phyloP scores from a whole-genome alignment of 2,113 vertebrate genomes.

The Zosterops borbonicus region DNA sequence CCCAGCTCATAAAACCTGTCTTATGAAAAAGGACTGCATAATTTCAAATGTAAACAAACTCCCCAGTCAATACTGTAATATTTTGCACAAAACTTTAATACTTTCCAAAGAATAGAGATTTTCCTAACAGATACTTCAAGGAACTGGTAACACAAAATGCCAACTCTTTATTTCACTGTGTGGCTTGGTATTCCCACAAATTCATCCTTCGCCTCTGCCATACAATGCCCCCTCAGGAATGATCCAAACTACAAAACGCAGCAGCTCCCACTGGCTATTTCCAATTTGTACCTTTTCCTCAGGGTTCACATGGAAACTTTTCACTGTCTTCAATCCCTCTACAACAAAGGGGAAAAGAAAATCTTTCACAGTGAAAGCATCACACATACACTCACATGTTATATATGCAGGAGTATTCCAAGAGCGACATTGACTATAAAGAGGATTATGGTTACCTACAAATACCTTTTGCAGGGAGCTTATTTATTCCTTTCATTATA shows the following conservation, averaged over 20 bases:
- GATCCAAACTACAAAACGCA: not conserved
- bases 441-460: not conserved
- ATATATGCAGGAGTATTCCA: not conserved
- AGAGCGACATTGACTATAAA: not conserved
- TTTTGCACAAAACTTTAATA: not conserved
- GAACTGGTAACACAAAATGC: not conserved
- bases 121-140: not conserved
- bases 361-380: not conserved
- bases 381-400: not conserved
- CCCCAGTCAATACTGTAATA: not conserved
- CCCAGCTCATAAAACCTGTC: not conserved
- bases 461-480: not conserved
- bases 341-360: not conserved
- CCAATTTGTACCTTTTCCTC: not conserved
- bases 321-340: not conserved
- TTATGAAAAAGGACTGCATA: not conserved
- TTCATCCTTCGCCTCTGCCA: not conserved
- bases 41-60: not conserved
- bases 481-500: not conserved
- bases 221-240: not conserved
- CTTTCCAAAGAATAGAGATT: not conserved
- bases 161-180: not conserved
- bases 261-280: not conserved
- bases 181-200: not conserved
- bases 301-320: not conserved